Conservation (phyloP, 2,888 invertebrate genomes). For the Synanthedon vespiformis region DNA sequence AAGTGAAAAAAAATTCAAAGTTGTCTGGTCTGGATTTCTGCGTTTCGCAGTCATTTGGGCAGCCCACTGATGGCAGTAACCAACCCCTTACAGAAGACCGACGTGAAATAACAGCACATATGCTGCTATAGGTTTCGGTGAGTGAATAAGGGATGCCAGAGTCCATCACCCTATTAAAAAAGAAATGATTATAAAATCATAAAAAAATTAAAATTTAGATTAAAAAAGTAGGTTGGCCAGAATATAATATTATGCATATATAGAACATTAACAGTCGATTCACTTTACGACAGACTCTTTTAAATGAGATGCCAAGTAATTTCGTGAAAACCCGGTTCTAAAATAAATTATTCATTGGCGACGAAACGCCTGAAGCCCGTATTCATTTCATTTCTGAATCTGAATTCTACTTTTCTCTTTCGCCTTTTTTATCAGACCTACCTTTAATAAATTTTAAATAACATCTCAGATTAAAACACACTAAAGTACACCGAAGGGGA, state of each 20-base stretch:
- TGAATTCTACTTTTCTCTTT: slow-evolving; percentile 56
- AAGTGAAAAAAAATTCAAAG: no score
- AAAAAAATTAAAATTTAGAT: no score
- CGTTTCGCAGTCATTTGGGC: no score
- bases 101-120: no score
- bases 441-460: slow-evolving; percentile 66
- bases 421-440: slow-evolving; percentile 52
- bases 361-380: slow-evolving; percentile 66
- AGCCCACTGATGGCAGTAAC: no score
- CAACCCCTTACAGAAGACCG: no score
- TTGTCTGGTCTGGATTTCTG: no score
- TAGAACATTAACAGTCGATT: slow-evolving; percentile 34
- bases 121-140: no score
- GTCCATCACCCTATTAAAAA: no score
- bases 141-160: no score
- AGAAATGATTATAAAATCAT: no score
- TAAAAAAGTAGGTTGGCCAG: not conserved
- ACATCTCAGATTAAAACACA: slow-evolving; percentile 51
- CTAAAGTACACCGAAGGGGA: slow-evolving; percentile 17
- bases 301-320: slow-evolving; percentile 64
- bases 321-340: slow-evolving; percentile 62
- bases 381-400: slow-evolving; percentile 70
- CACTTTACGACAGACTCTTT: slow-evolving; percentile 40
- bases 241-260: slow-evolving; percentile 4
- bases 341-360: slow-evolving; percentile 70